Evolutionary conservation across 1,140 invertebrate genomes (phyloP).

Genomic region (Leptonema lineaticorne): DNA sequence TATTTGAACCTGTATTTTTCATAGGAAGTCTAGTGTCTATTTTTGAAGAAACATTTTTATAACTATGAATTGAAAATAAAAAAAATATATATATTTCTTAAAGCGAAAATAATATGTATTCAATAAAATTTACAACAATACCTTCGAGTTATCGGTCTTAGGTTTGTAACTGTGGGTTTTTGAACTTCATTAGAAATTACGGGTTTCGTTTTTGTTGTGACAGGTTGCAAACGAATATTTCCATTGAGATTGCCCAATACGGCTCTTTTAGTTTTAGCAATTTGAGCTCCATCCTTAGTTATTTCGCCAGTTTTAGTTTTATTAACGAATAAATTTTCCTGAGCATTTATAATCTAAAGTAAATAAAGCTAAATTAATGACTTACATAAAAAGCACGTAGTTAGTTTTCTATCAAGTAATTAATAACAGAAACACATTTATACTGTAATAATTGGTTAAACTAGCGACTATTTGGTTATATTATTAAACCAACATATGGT

Average conservation of each 20-base stretch:
- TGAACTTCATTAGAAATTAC: neutral
- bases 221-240: conserved; percentile 24
- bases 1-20: conserved; percentile 42
- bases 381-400: too few relatives aligned
- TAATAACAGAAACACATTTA: too few relatives aligned
- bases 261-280: conserved; percentile 18
- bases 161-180: neutral
- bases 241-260: conserved; percentile 31
- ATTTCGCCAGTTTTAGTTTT: conserved; percentile 21
- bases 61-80: conserved; percentile 41
- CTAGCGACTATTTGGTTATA: too few relatives aligned
- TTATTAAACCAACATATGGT: too few relatives aligned
- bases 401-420: too few relatives aligned
- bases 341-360: neutral
- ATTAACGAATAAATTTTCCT: conserved; percentile 32
- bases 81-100: neutral
- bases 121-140: conserved; percentile 3
- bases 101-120: conserved; percentile 6
- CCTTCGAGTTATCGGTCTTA: conserved; percentile 25
- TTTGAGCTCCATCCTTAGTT: conserved; percentile 3
- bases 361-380: too few relatives aligned
- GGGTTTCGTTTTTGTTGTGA: neutral
- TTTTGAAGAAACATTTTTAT: conserved; percentile 53
- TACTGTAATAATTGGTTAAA: too few relatives aligned
- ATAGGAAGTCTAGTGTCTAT: conserved; percentile 49